phyloP scores from a whole-genome alignment of 1,140 invertebrate genomes.

The Cardiocondyla obscurior region DNA sequence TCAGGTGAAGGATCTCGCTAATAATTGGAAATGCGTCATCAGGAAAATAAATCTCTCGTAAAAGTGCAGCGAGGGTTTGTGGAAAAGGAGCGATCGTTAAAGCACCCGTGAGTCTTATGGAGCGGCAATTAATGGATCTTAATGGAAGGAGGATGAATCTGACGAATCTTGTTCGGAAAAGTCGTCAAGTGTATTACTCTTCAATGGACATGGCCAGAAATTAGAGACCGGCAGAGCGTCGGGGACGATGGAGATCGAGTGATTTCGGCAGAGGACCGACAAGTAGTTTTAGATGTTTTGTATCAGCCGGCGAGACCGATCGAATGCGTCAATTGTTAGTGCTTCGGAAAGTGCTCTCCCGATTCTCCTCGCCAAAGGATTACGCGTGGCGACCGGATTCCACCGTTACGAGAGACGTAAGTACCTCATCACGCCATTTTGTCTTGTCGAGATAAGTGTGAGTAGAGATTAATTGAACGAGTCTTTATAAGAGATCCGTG shows the following conservation, averaged over 20 bases:
- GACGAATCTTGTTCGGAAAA: not conserved
- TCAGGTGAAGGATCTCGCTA: not conserved
- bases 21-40: not conserved
- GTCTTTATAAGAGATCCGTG: not conserved
- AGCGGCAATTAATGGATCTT: not conserved
- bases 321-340: conserved; percentile 56
- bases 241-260: conserved; percentile 54
- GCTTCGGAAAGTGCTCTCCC: conserved; percentile 53
- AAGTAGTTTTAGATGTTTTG: conserved; percentile 65
- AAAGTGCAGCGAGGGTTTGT: not conserved
- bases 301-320: conserved; percentile 61
- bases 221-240: conserved; percentile 1
- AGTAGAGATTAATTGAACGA: conserved; percentile 6
- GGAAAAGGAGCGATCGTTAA: not conserved
- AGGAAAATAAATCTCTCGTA: not conserved
- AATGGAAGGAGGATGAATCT: conserved; percentile 26
- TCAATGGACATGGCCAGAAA: conserved; percentile 11
- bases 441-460: conserved; percentile 22
- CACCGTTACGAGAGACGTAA: conserved; percentile 45
- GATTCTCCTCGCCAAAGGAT: conserved; percentile 59
- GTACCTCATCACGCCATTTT: conserved; percentile 47
- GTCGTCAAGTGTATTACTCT: conserved; percentile 7
- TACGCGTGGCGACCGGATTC: conserved; percentile 38
- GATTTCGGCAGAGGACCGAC: conserved; percentile 42
- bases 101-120: not conserved